Evolutionary conservation across 2,113 vertebrate genomes (phyloP).

Genomic region (Chloroceryle aenea): DNA sequence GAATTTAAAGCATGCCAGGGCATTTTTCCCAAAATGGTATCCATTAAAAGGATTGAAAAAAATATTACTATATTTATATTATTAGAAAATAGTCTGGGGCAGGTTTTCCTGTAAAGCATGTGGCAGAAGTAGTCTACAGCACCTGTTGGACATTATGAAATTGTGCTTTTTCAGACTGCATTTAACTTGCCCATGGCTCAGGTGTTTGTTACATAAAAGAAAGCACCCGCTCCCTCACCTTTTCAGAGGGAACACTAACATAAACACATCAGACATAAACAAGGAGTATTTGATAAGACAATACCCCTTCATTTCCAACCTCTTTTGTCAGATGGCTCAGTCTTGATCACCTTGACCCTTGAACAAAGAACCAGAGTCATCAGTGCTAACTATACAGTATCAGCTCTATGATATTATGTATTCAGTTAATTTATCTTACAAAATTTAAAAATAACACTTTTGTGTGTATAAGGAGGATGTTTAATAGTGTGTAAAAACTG

Average conservation of each 20-base stretch:
- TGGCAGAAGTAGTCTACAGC: neutral
- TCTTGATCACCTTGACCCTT: neutral
- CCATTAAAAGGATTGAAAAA: neutral
- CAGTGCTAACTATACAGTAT: neutral
- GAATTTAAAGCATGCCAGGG: neutral
- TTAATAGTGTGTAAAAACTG: neutral
- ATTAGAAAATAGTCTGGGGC: neutral
- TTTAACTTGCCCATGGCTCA: neutral
- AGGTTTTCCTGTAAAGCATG: neutral
- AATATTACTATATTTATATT: neutral
- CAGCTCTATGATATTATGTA: neutral
- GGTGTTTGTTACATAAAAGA: neutral
- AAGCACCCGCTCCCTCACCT: too few species aligned
- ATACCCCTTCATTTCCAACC: rapidly evolving
- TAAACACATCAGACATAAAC: neutral
- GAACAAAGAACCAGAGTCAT: neutral
- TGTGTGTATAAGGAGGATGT: neutral
- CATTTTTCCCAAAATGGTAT: neutral
- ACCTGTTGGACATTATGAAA: neutral
- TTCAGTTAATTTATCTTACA: neutral
- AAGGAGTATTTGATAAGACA: neutral
- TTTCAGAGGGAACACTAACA: neutral
- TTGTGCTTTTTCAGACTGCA: neutral
- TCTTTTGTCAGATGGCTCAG: neutral
- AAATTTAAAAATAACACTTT: neutral